phyloP scores from a whole-genome alignment of 2,797 vertebrate species.

The Labroides dimidiatus region DNA sequence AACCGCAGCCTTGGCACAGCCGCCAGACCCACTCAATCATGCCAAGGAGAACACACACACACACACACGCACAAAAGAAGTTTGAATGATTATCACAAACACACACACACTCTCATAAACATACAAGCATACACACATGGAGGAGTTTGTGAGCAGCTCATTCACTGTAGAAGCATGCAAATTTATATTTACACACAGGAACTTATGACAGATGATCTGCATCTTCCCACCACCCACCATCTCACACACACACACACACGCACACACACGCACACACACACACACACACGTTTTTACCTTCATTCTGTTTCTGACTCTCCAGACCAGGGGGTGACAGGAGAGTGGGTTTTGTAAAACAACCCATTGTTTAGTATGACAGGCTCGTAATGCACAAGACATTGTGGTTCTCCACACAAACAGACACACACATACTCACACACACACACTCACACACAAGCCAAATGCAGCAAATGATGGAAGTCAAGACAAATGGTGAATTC shows the following conservation, averaged over 20 bases:
- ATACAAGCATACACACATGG: constrained; percentile 18
- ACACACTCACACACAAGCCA: constrained; percentile 25
- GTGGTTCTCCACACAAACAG: constrained; percentile 37
- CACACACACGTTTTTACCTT: constrained; percentile 45
- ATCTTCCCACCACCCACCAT: constrained; percentile 44
- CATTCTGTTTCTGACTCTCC: constrained; percentile 35
- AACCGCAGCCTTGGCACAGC: constrained; percentile 74
- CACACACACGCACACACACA: constrained; percentile 12
- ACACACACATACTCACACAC: constrained; percentile 26
- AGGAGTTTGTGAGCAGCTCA: constrained; percentile 31
- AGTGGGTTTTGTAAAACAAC: constrained; percentile 60
- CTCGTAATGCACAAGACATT: constrained; percentile 48
- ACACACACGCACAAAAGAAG: constrained; percentile 1
- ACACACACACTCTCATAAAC: constrained; percentile 2
- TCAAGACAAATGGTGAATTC: constrained; percentile 60
- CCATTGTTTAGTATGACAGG: constrained; percentile 67
- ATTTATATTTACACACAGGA: constrained; percentile 39
- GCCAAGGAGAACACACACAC: constrained; percentile 40
- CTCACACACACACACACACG: constrained; percentile 24
- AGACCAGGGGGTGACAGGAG: constrained; percentile 40
- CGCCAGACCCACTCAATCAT: constrained; percentile 54
- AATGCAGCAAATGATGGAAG: constrained; percentile 44
- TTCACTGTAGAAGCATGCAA: constrained; percentile 27
- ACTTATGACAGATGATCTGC: constrained; percentile 55
- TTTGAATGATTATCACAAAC: constrained; percentile 13